Evolutionary conservation across 2,888 invertebrate genomes (phyloP).

Genomic region (Plebejus melissa): DNA sequence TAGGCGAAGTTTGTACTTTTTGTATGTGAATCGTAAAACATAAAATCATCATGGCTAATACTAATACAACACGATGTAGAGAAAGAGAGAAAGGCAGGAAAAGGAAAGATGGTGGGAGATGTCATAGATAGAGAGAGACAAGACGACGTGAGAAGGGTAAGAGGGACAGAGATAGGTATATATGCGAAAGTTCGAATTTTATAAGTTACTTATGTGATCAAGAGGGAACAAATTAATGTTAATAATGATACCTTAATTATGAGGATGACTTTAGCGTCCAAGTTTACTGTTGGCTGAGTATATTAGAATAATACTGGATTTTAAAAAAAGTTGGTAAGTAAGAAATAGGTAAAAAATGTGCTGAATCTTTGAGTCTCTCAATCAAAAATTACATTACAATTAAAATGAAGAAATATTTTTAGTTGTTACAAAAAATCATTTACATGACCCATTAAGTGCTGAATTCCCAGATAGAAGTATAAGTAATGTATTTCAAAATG

Average conservation of each 20-base stretch:
- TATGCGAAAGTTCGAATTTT: background rate
- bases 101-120: background rate
- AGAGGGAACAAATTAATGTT: background rate
- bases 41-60: background rate
- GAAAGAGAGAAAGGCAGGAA: background rate
- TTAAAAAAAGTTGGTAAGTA: background rate
- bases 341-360: background rate
- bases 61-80: background rate
- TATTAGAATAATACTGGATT: background rate
- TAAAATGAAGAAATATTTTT: no score
- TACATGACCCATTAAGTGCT: no score
- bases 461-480: no score
- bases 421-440: no score
- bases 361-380: no score
- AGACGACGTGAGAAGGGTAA: background rate
- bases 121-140: constrained; percentile 1
- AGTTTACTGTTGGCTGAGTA: background rate
- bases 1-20: constrained; percentile 26
- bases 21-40: background rate
- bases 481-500: background rate
- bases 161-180: background rate
- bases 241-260: background rate
- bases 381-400: no score
- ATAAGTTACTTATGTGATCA: background rate
- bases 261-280: background rate